Conservation (phyloP, 2,113 vertebrate genomes). For the Lontra canadensis region DNA sequence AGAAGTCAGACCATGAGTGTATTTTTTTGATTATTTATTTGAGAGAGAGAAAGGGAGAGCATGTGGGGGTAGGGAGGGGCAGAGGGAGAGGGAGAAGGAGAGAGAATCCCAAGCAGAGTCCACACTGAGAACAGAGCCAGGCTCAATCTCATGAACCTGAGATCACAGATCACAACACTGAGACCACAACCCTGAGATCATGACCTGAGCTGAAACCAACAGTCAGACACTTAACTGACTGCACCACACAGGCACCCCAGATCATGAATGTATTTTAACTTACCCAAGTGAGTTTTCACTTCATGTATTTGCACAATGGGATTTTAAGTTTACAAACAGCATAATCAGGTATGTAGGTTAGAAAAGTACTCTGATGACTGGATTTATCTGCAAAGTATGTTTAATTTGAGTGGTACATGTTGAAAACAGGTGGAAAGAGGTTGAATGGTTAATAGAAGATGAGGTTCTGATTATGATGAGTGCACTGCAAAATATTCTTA, state of each 20-base stretch:
- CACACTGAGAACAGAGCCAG: not conserved
- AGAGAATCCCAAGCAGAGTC: not conserved
- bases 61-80: not conserved
- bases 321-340: not conserved
- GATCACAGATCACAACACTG: not conserved
- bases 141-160: not conserved
- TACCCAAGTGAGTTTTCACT: not conserved
- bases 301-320: not conserved
- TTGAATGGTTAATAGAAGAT: not conserved
- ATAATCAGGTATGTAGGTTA: not conserved
- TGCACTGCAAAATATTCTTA: not conserved
- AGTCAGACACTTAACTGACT: not conserved
- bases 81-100: not conserved
- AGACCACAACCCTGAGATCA: not conserved
- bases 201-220: not conserved
- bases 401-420: not conserved
- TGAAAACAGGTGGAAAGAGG: not conserved
- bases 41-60: not conserved
- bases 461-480: not conserved
- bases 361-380: not conserved
- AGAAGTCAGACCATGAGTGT: not conserved
- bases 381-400: not conserved
- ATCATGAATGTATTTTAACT: not conserved
- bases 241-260: not conserved
- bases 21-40: not conserved